Conservation (phyloP, 2,797 vertebrate species). For the Cygnus olor region DNA sequence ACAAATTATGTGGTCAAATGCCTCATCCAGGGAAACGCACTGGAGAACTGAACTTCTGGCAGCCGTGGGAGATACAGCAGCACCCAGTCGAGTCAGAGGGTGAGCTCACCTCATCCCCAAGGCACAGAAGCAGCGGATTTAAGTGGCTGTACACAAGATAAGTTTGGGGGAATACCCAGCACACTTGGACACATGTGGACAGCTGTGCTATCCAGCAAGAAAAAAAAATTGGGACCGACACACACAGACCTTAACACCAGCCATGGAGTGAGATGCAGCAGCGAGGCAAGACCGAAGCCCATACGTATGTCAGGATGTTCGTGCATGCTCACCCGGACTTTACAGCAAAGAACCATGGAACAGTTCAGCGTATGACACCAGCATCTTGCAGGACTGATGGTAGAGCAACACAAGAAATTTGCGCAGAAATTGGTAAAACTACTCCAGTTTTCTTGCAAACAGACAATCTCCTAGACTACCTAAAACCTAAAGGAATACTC, state of each 20-base stretch:
- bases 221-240: background rate
- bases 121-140: background rate
- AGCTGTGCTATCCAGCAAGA: background rate
- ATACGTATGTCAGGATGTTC: background rate
- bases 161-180: background rate
- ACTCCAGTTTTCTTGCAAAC: background rate
- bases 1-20: background rate
- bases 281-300: background rate
- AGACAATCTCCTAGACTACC: background rate
- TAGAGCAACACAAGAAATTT: background rate
- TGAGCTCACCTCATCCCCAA: background rate
- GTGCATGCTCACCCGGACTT: background rate
- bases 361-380: background rate
- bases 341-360: background rate
- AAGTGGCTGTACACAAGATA: background rate
- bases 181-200: background rate
- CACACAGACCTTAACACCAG: background rate
- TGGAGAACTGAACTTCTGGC: background rate
- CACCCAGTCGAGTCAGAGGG: rapidly evolving
- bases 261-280: background rate
- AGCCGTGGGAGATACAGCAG: background rate
- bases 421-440: background rate
- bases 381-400: background rate
- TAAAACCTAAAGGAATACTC: background rate
- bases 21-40: background rate